A percentile compares a stretch with the other conserved stretches of the same genome.
These are phyloP conservation scores for Megalopta genalis DNA, from an alignment of 1,140 invertebrate species.

Conservation along the genomic window DNA sequence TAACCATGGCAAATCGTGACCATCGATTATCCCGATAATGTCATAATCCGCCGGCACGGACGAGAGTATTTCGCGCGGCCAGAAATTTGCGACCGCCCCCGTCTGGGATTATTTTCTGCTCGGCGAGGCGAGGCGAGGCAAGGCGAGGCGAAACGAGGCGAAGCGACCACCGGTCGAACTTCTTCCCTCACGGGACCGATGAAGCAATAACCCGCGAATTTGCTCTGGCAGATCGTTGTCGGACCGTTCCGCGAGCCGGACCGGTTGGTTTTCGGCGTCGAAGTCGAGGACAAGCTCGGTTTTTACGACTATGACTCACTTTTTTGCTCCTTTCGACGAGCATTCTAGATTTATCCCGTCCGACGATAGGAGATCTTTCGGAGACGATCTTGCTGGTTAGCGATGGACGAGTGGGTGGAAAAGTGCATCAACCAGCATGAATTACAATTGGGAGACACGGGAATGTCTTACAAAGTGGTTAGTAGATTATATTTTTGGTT, in stretches of 20 bases:
- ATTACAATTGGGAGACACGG: too few relatives aligned
- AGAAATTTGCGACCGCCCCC: conserved; percentile 8
- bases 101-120: background rate
- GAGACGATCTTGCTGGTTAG: background rate
- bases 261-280: background rate
- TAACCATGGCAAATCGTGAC: conserved; percentile 51
- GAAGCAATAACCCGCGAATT: background rate
- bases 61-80: background rate
- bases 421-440: too few relatives aligned
- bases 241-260: background rate
- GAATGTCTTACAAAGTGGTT: too few relatives aligned
- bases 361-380: background rate
- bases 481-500: too few relatives aligned
- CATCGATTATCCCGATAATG: conserved; percentile 60
- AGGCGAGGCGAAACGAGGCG: too few relatives aligned
- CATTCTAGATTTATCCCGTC: background rate
- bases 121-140: too few relatives aligned
- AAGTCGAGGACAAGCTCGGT: background rate
- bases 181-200: background rate
- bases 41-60: conserved; percentile 44
- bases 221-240: background rate
- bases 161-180: background rate
- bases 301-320: background rate
- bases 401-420: background rate
- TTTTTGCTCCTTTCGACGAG: background rate